Base-by-base conservation (phyloP, 53 echinoderm and acorn worm species). In the Astropecten irregularis region DNA sequence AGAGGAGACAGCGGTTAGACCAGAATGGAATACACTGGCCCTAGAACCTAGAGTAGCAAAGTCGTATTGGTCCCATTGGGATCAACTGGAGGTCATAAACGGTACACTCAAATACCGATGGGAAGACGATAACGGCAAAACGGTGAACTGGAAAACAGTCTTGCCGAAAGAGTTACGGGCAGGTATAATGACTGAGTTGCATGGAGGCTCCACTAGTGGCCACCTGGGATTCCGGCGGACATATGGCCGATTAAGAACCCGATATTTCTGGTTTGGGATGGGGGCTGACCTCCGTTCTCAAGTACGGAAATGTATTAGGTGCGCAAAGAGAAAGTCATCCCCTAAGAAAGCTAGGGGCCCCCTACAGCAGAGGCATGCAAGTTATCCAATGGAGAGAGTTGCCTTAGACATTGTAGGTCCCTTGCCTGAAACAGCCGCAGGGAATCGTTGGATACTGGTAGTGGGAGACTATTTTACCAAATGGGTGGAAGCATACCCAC, bases 191-290 rank as follows among this genome's bases (percentile, higher is more conserved):
- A 16, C 34, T 15, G 85, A 91, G 20, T 38, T 91, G 9, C 94
- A 91, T 44, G 63, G 79, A 1, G 82, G 71, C 18, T 18, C 61
- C 1, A 71, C 83, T 9, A 85, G 77, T 28, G 94, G 86, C 0
- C 91, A 94, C 56, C 64, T 93, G 40, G 90, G 90, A 51, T 59
- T 77, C 23, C 58, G 51, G 5, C 81, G 88, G 39, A 94, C 91
- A 9, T 65, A 87, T 49, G 72, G 64, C 34, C 71, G 55, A 18
- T 76, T 85, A 9, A 69, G 54, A 31, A 26, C 42, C 13, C 21
- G 77, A 2, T 88, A 81, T 21, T 91, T 81, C 67, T 91, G 88
- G 90, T 40, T 48, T 14, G 69, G 86, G 33, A 85, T 90, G 90
- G 28, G 73, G 26, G 52, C 34, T 3, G 91, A 88, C 52, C 49